Conservation (phyloP, 2,888 invertebrate genomes). For the Aporophyla nigra region DNA sequence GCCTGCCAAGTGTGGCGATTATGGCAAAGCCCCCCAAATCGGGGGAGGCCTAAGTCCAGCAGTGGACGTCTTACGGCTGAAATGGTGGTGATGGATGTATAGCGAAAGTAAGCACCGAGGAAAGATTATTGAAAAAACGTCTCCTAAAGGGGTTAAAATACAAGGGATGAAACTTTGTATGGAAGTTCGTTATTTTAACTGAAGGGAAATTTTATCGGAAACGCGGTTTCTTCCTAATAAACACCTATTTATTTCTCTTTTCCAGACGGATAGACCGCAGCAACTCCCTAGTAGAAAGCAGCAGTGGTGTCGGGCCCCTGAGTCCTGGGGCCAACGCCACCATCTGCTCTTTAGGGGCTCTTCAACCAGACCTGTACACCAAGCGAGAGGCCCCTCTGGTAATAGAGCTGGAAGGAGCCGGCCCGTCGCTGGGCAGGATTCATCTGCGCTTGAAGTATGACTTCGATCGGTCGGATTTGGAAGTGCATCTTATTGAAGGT, state of each 20-base stretch:
- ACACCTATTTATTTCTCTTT: slow-evolving; percentile 11
- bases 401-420: slow-evolving; percentile 91
- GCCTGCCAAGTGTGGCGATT: no score
- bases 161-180: no score
- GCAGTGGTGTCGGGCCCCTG: slow-evolving; percentile 85
- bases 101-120: no score
- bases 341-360: slow-evolving; percentile 93
- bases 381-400: slow-evolving; percentile 95
- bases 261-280: slow-evolving; percentile 89
- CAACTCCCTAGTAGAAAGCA: slow-evolving; percentile 88
- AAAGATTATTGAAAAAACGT: no score
- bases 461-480: slow-evolving; percentile 96
- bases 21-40: no score
- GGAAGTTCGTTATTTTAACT: no score
- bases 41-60: no score
- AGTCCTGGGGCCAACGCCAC: slow-evolving; percentile 85
- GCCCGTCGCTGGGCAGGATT: slow-evolving; percentile 94
- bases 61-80: no score
- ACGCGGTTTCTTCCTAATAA: no score
- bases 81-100: no score
- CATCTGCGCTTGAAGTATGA: slow-evolving; percentile 97
- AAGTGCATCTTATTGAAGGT: slow-evolving; percentile 98
- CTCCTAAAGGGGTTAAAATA: no score
- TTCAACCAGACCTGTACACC: slow-evolving; percentile 97
- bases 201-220: no score